phyloP scores from a whole-genome alignment of 2,113 vertebrate species.

The Eolophus roseicapilla region DNA sequence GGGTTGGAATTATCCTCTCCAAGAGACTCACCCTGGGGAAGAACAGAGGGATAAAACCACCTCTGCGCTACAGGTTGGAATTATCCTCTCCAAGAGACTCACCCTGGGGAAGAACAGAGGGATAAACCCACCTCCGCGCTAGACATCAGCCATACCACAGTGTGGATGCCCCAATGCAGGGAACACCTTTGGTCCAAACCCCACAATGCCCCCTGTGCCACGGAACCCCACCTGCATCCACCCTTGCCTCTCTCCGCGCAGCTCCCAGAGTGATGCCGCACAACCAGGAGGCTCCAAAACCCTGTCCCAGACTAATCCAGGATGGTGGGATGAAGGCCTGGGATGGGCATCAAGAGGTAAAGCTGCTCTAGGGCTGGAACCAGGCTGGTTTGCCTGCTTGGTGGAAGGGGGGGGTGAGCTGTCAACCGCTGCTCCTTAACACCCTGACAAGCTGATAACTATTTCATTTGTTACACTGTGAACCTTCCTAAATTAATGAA shows the following conservation, averaged over 20 bases:
- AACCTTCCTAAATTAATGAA: constrained; percentile 73
- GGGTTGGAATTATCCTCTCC: neutral
- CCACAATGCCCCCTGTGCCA: neutral
- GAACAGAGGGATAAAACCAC: fast-evolving
- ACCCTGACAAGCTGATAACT: constrained; percentile 69
- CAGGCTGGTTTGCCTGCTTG: neutral
- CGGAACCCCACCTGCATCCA: fast-evolving
- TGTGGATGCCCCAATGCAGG: neutral
- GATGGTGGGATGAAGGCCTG: fast-evolving
- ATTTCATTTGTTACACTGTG: constrained; percentile 68
- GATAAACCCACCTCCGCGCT: neutral
- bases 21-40: neutral
- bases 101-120: fast-evolving
- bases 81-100: neutral
- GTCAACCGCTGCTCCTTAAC: constrained; percentile 51
- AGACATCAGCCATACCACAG: fast-evolving
- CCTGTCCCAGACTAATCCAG: neutral
- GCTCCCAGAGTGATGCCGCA: fast-evolving
- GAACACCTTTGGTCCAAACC: neutral
- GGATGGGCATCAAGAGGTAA: neutral
- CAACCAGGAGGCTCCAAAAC: neutral
- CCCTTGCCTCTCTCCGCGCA: neutral
- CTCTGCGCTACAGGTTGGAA: neutral
- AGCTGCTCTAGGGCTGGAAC: neutral
- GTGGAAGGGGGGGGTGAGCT: neutral